Conservation (phyloP, 2,888 invertebrate genomes). For the Ophion ellenae region DNA sequence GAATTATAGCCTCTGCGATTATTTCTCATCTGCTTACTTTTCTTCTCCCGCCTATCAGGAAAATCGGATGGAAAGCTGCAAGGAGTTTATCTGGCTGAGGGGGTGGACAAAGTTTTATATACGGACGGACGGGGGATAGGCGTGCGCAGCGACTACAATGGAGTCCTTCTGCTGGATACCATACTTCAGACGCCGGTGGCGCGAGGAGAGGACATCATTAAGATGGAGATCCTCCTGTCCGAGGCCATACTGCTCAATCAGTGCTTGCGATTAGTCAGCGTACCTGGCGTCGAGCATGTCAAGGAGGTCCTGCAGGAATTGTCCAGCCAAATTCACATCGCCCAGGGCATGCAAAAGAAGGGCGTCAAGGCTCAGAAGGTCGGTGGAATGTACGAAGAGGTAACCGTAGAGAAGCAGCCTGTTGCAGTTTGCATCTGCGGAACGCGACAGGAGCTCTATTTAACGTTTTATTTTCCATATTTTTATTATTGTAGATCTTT, state of each 20-base stretch:
- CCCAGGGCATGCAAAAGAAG: slow-evolving; percentile 90
- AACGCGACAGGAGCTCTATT: too few species aligned
- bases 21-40: background rate
- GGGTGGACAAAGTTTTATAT: slow-evolving; percentile 93
- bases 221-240: slow-evolving; percentile 93
- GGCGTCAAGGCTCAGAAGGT: slow-evolving; percentile 97
- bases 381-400: background rate
- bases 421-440: too few species aligned
- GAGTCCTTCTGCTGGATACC: slow-evolving; percentile 94
- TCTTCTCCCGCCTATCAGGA: slow-evolving; percentile 82
- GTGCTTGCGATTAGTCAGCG: slow-evolving; percentile 90
- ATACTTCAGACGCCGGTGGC: slow-evolving; percentile 93
- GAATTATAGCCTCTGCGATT: background rate
- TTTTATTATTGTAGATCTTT: too few species aligned
- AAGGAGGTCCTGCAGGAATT: slow-evolving; percentile 91
- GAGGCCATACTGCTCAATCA: slow-evolving; percentile 95
- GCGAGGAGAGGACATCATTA: slow-evolving; percentile 91
- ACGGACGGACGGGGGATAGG: slow-evolving; percentile 93
- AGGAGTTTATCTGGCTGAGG: slow-evolving; percentile 89
- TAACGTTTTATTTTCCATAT: too few species aligned
- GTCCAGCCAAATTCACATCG: slow-evolving; percentile 89
- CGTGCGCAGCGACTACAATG: slow-evolving; percentile 95
- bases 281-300: slow-evolving; percentile 91
- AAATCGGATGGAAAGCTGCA: slow-evolving; percentile 87
- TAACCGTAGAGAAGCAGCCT: background rate